phyloP scores from a whole-genome alignment of 1,140 invertebrate species.

The Hetaerina americana region DNA sequence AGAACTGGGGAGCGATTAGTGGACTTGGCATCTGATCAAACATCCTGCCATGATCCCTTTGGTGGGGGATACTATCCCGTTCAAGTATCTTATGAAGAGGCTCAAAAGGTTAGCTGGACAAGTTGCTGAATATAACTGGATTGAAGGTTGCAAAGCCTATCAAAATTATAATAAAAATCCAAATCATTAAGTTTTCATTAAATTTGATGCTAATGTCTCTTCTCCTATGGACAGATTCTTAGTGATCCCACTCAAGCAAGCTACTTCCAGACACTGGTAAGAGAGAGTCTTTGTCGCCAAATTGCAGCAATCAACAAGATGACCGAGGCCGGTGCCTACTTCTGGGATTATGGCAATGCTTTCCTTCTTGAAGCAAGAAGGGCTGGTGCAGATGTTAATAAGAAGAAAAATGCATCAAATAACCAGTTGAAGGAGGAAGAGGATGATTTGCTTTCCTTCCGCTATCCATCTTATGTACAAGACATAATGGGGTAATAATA shows the following conservation, averaged over 20 bases:
- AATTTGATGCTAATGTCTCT: background rate
- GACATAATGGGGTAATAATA: constrained; percentile 49
- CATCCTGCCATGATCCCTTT: constrained; percentile 53
- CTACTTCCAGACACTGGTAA: constrained; percentile 41
- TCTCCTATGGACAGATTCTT: constrained; percentile 2
- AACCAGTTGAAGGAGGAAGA: constrained; percentile 1
- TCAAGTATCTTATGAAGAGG: constrained; percentile 31
- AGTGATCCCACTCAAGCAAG: constrained; percentile 37
- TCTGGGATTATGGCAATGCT: constrained; percentile 61
- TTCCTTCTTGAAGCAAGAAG: constrained; percentile 50
- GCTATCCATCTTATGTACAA: constrained; percentile 56
- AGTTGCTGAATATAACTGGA: no score
- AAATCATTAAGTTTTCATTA: background rate
- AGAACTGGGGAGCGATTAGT: constrained; percentile 41
- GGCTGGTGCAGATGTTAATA: constrained; percentile 39
- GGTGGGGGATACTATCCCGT: constrained; percentile 54
- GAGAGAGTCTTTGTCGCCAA: constrained; percentile 46
- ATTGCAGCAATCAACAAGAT: constrained; percentile 46
- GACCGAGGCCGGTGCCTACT: constrained; percentile 40
- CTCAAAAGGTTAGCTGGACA: constrained; percentile 22
- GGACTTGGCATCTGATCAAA: constrained; percentile 55
- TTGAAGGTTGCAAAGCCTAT: no score
- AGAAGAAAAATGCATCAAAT: background rate
- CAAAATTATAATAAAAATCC: no score
- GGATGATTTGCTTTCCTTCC: constrained; percentile 34